phyloP scores from a whole-genome alignment of 2,113 vertebrate genomes.

The Pluvialis apricaria region DNA sequence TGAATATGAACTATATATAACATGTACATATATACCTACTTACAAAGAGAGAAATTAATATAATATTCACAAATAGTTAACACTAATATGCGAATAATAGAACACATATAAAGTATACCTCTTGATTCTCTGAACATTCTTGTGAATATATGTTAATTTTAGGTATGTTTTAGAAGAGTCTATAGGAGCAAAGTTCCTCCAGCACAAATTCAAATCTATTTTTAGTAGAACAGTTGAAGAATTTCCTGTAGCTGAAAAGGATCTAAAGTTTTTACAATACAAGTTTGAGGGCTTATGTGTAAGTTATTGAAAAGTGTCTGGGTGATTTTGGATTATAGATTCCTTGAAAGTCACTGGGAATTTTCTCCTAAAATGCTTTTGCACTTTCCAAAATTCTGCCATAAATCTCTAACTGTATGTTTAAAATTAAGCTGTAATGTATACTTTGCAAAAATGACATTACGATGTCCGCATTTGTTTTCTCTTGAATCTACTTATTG shows the following conservation, averaged over 20 bases:
- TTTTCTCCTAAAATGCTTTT: background rate
- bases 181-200: background rate
- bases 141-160: background rate
- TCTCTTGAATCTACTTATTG: background rate
- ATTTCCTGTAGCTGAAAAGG: slow-evolving; percentile 4
- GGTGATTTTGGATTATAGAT: background rate
- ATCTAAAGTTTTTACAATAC: background rate
- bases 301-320: background rate
- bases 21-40: background rate
- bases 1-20: background rate
- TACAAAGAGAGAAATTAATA: background rate
- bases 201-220: background rate
- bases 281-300: background rate
- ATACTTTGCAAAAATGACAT: background rate
- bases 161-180: background rate
- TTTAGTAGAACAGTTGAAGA: slow-evolving; percentile 1
- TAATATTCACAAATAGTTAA: background rate
- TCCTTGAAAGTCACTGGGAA: background rate
- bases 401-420: background rate
- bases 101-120: background rate
- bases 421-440: background rate
- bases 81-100: background rate
- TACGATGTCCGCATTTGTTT: background rate
- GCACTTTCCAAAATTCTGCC: background rate
- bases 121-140: background rate